These are phyloP conservation scores for Felis chaus DNA, from an alignment of 2,113 vertebrate species.

Conservation along the genomic window DNA sequence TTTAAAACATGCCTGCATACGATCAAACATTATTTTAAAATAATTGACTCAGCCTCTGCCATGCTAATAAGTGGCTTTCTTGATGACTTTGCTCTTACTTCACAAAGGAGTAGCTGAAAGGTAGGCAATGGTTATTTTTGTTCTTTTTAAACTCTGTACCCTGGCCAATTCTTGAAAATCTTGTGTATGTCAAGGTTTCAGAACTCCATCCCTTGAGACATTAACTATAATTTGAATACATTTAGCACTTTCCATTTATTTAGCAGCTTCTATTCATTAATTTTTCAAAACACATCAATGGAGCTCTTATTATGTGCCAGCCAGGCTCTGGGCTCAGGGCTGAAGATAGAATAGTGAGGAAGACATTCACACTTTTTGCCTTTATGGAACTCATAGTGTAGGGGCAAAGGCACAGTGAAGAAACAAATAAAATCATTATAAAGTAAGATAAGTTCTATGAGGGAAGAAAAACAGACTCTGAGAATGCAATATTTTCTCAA, in stretches of 20 bases:
- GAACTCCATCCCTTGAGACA: background rate
- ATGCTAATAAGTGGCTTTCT: background rate
- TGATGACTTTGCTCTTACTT: constrained; percentile 4
- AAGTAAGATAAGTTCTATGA: background rate
- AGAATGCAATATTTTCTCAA: background rate
- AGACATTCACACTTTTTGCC: background rate
- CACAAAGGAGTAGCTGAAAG: background rate
- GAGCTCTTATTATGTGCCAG: background rate
- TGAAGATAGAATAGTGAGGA: background rate
- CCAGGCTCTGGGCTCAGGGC: background rate
- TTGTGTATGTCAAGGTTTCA: background rate
- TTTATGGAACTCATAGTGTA: background rate
- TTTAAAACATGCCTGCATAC: background rate
- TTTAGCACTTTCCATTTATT: background rate
- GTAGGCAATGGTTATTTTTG: background rate
- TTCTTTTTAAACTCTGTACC: background rate
- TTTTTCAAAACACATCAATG: background rate
- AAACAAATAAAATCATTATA: background rate
- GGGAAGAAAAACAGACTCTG: background rate
- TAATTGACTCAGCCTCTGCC: background rate
- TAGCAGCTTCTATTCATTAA: background rate
- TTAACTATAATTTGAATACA: background rate
- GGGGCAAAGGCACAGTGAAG: background rate
- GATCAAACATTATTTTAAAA: constrained; percentile 10
- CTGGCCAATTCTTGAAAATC: background rate